Evolutionary conservation across 2,113 vertebrate genomes (phyloP).

Genomic region (Castor canadensis): DNA sequence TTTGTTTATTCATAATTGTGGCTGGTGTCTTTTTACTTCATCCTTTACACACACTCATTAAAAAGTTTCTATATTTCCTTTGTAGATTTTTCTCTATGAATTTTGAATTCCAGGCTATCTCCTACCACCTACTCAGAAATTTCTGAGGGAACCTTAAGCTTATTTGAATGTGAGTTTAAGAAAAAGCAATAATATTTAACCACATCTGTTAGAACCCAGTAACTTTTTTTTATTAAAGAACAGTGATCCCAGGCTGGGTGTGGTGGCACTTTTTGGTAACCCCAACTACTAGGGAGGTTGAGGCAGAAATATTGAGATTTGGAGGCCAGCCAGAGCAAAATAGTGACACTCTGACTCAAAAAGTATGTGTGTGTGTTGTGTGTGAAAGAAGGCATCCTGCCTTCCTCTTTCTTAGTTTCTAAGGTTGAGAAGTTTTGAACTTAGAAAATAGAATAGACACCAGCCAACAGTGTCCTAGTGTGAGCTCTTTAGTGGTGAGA

Average conservation of each 20-base stretch:
- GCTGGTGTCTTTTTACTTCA: background rate
- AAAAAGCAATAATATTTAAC: slow-evolving; percentile 28
- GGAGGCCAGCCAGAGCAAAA: background rate
- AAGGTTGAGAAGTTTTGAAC: slow-evolving; percentile 22
- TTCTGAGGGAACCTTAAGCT: background rate
- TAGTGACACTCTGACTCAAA: background rate
- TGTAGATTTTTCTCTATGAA: slow-evolving; percentile 35
- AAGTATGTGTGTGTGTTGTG: too few species aligned
- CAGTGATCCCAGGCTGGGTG: background rate
- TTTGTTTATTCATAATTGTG: background rate
- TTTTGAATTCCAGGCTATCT: slow-evolving; percentile 39
- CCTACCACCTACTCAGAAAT: background rate
- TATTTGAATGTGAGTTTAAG: slow-evolving; percentile 24
- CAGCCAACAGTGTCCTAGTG: background rate
- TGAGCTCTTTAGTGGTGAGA: background rate
- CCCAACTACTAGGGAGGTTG: background rate
- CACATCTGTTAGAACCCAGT: background rate
- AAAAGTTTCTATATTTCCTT: background rate
- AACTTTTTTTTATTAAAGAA: background rate
- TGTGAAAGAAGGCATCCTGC: background rate
- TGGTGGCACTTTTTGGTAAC: background rate
- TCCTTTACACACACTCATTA: background rate
- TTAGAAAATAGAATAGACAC: background rate
- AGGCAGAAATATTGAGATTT: background rate
- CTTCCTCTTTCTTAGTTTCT: background rate